phyloP scores from a whole-genome alignment of 2,888 invertebrate genomes.

The Pheosia tremula region DNA sequence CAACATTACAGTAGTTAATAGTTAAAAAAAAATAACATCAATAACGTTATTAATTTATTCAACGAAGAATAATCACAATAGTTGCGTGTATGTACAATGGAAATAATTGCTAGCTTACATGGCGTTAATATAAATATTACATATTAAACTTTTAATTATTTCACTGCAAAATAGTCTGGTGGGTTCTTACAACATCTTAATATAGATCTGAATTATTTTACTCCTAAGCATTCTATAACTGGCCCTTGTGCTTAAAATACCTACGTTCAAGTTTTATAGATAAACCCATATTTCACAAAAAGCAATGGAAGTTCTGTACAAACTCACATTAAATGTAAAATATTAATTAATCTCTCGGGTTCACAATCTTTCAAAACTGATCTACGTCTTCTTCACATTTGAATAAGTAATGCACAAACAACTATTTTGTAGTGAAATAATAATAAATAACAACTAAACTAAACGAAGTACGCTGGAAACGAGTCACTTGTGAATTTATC shows the following conservation, averaged over 20 bases:
- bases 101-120: constrained; percentile 32
- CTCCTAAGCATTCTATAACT: no score
- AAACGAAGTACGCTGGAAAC: constrained; percentile 48
- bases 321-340: no score
- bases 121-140: constrained; percentile 22
- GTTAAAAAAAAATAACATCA: constrained; percentile 6
- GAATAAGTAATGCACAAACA: neutral
- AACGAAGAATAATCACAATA: constrained; percentile 18
- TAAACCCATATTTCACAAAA: no score
- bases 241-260: no score
- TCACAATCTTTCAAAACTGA: no score
- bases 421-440: constrained; percentile 21
- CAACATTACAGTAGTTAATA: no score
- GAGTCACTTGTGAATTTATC: constrained; percentile 44
- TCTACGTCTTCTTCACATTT: neutral
- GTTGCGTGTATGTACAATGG: constrained; percentile 39
- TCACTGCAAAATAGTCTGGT: constrained; percentile 11
- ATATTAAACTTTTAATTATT: constrained; percentile 5
- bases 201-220: neutral
- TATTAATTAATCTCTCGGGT: no score
- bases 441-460: constrained; percentile 12
- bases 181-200: neutral
- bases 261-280: no score
- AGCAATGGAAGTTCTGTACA: no score
- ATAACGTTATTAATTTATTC: constrained; percentile 33